phyloP scores from a whole-genome alignment of 2,888 invertebrate genomes.

The Drosophila borborema region DNA sequence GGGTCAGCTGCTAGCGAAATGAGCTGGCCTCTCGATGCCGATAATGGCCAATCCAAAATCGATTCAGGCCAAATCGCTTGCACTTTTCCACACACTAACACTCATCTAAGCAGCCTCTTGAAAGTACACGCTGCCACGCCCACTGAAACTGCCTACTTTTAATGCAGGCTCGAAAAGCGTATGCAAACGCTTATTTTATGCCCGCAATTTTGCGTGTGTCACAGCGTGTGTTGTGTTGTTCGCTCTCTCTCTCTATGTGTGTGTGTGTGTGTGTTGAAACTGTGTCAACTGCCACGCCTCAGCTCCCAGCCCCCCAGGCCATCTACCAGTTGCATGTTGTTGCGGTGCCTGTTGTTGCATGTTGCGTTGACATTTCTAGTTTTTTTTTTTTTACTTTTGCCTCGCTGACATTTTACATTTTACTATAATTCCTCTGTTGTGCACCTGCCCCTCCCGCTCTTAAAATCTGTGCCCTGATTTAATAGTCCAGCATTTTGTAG shows the following conservation, averaged over 20 bases:
- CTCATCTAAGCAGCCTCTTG: slow-evolving; percentile 59
- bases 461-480: slow-evolving; percentile 61
- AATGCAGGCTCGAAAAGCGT: slow-evolving; percentile 65
- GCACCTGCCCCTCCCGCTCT: not conserved
- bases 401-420: slow-evolving; percentile 61
- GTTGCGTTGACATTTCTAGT: slow-evolving; percentile 59
- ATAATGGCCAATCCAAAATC: slow-evolving; percentile 76
- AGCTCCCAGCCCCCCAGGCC: slow-evolving; percentile 13
- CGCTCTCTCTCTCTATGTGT: slow-evolving; percentile 2
- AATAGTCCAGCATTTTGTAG: slow-evolving; percentile 65
- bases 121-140: slow-evolving; percentile 23
- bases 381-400: slow-evolving; percentile 33
- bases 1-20: slow-evolving; percentile 31
- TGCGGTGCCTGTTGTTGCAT: slow-evolving; percentile 71
- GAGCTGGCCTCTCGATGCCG: slow-evolving; percentile 23
- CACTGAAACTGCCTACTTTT: slow-evolving; percentile 34
- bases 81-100: slow-evolving; percentile 42
- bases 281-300: slow-evolving; percentile 67
- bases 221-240: slow-evolving; percentile 14
- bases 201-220: slow-evolving; percentile 62
- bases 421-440: slow-evolving; percentile 48
- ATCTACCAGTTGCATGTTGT: slow-evolving; percentile 71
- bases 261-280: slow-evolving; percentile 51
- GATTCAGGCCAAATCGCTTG: slow-evolving; percentile 71
- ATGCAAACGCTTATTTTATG: slow-evolving; percentile 69